Evolutionary conservation across 2,113 vertebrate genomes (phyloP), one percentile per base, ranked within the genome.

Genomic region (Manacus vitellinus): DNA sequence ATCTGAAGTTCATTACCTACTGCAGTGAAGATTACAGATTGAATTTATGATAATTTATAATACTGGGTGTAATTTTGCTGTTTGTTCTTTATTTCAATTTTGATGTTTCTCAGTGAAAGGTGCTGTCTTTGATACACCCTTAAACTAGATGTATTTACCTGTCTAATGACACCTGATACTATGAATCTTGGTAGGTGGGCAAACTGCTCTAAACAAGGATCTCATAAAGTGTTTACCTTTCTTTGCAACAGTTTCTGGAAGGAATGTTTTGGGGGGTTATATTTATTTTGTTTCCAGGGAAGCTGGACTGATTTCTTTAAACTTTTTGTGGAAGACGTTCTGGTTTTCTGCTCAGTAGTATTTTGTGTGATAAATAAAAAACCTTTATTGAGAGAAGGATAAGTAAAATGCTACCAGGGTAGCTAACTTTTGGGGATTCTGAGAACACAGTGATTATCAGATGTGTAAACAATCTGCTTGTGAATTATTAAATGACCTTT

Each of bases 111-210:
- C 73, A 68, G 3, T 93, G 88, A 75, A 86, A 93, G 56, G 11
- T 84, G 28, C 65, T 74, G 59, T 80, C 90, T 95, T 95, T 94
- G 90, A 90, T 86, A 78, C 76, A 84, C 89, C 89, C 73, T 92
- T 94, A 82, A 89, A 66, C 9, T 56, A 52, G 24, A 41, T 74
- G 18, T 47, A 70, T 80, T 88, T 92, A 54, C 47, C 52, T 87
- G 65, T 81, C 61, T 96, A 83, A 95, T 89, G 76, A 75, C 4
- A 22, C 14, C 14, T 81, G 10, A 3, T 59, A 22, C 8, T 70
- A 1, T 43, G 37, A 81, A 8, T 44, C 35, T 47, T n/a, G 24
- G 61, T 83, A 65, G 83, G 83, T 92, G 90, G 75, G 88, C 65
- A 72, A 24, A n/a, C 33, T 63, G 63, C 72, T 83, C 24, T 65